A percentile compares a stretch with the other conserved stretches of the same genome.
These are phyloP conservation scores for Globodera ellingtonae DNA, from an alignment of 1,140 invertebrate genomes.

Conservation along the genomic window DNA sequence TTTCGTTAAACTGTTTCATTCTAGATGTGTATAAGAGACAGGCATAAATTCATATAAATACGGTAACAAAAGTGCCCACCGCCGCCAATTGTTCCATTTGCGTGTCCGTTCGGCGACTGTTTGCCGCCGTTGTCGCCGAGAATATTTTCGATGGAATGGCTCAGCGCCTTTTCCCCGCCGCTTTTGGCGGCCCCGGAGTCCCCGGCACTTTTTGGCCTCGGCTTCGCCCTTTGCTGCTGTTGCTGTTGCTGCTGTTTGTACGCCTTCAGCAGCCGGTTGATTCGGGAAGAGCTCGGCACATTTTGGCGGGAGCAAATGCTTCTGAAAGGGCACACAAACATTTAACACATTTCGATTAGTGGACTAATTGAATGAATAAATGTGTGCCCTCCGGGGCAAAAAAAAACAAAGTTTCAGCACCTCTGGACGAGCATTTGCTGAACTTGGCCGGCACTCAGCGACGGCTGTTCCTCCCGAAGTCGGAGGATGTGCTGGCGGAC, in stretches of 20 bases:
- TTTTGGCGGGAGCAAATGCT: conserved; percentile 32
- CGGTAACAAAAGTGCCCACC: not conserved
- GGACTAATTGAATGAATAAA: too few species aligned
- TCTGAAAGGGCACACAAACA: not conserved
- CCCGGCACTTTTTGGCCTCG: not conserved
- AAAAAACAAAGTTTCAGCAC: not conserved
- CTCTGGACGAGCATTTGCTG: conserved; percentile 46
- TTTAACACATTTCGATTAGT: not conserved
- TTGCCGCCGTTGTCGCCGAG: conserved; percentile 1
- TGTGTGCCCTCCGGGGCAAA: not conserved
- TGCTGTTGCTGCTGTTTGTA: conserved; percentile 13
- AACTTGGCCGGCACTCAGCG: conserved; percentile 43
- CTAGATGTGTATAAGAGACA: too few species aligned
- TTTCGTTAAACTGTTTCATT: too few species aligned
- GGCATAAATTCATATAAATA: not conserved
- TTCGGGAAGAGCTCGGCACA: conserved; percentile 21
- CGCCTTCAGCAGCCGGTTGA: conserved; percentile 26
- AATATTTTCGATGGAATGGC: conserved; percentile 30
- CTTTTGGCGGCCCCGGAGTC: not conserved
- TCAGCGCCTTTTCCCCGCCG: conserved; percentile 16
- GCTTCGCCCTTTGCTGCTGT: not conserved
- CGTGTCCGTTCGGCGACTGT: not conserved
- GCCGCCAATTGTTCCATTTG: not conserved
- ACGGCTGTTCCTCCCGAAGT: conserved; percentile 45
- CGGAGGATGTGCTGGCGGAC: conserved; percentile 52